phyloP scores from a whole-genome alignment of 2,888 invertebrate species.

The Cheilosia grossa region DNA sequence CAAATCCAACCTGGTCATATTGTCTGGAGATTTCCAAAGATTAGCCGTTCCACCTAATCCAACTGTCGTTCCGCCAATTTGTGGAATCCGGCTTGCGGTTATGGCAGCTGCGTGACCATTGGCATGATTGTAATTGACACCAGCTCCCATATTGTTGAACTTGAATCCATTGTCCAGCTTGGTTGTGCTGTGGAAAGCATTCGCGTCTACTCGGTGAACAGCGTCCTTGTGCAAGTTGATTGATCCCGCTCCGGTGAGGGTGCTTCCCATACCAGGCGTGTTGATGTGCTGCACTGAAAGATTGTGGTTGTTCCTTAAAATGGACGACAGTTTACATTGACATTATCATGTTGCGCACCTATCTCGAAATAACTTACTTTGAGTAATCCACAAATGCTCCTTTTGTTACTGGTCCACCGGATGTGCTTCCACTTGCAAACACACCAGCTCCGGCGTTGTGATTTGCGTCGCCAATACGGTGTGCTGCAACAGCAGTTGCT shows the following conservation, averaged over 20 bases:
- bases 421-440: slow-evolving; percentile 43
- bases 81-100: slow-evolving; percentile 62
- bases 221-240: slow-evolving; percentile 50
- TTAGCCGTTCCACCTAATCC: slow-evolving; percentile 63
- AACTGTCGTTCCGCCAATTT: slow-evolving; percentile 55
- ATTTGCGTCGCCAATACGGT: slow-evolving; percentile 33
- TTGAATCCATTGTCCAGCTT: slow-evolving; percentile 66
- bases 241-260: slow-evolving; percentile 39
- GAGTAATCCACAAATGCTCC: slow-evolving; percentile 46
- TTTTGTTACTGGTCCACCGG: slow-evolving; percentile 52
- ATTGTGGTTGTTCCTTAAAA: slow-evolving; percentile 53
- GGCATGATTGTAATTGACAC: slow-evolving; percentile 58
- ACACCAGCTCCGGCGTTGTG: slow-evolving; percentile 49
- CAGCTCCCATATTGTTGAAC: slow-evolving; percentile 58
- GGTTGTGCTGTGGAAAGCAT: slow-evolving; percentile 63
- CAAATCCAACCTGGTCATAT: slow-evolving; percentile 51
- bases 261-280: slow-evolving; percentile 51
- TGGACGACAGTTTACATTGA: neutral
- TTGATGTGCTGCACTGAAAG: slow-evolving; percentile 43
- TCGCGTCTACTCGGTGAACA: slow-evolving; percentile 55
- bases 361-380: slow-evolving; percentile 8
- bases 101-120: slow-evolving; percentile 58
- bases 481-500: slow-evolving; percentile 14
- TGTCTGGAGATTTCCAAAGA: slow-evolving; percentile 65
- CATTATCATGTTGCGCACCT: neutral